Percentiles rank a stretch among this genome's conserved stretches.
Conservation (phyloP, 2,888 invertebrate genomes). For the Mythimna albipuncta region DNA sequence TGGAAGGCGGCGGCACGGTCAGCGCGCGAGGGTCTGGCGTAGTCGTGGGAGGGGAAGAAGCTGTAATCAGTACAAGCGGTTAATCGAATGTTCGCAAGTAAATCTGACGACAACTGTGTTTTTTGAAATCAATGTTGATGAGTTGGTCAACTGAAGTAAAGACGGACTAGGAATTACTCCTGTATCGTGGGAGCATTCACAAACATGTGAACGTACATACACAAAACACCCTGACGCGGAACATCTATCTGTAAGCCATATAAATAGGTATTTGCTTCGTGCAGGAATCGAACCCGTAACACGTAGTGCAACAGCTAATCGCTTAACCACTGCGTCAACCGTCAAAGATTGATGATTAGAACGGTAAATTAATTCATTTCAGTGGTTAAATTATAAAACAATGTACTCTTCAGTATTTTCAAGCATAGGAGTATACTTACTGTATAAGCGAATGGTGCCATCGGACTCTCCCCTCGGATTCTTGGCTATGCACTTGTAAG, state of each 20-base stretch:
- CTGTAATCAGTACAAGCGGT: constrained; percentile 78
- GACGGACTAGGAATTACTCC: background rate
- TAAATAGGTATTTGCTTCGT: too few species aligned
- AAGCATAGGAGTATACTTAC: constrained; percentile 90
- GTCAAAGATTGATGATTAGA: too few species aligned
- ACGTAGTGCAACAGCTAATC: too few species aligned
- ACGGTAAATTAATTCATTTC: too few species aligned
- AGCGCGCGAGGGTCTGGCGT: constrained; percentile 93
- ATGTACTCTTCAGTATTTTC: background rate
- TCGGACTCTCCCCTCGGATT: constrained; percentile 97
- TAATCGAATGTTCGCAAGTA: background rate
- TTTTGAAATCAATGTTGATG: background rate
- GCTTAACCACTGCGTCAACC: too few species aligned
- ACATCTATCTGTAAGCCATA: too few species aligned
- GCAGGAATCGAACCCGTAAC: too few species aligned
- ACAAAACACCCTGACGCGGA: too few species aligned
- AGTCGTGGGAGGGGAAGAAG: constrained; percentile 95
- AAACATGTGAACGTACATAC: too few species aligned
- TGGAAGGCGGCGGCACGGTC: constrained; percentile 84
- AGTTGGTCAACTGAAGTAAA: background rate
- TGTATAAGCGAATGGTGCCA: constrained; percentile 96
- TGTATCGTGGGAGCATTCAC: too few species aligned
- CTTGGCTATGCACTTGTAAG: constrained; percentile 96
- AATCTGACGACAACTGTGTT: background rate
- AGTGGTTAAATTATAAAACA: background rate